Conservation (phyloP, 2,888 invertebrate species). For the Caenorhabditis zanzibari region DNA sequence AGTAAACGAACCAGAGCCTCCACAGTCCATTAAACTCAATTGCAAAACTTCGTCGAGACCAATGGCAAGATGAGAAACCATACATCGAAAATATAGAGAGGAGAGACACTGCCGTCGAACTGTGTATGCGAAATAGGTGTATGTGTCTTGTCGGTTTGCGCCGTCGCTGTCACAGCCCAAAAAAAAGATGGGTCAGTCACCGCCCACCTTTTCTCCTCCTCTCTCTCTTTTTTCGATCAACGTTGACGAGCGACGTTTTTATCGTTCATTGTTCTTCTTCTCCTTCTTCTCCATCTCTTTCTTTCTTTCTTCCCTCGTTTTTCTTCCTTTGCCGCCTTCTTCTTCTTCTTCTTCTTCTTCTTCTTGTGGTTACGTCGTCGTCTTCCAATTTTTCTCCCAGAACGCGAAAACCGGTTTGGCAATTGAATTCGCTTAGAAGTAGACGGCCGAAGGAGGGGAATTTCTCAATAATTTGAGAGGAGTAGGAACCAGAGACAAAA, state of each 20-base stretch:
- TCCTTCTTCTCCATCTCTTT: not conserved
- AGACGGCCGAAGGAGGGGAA: slow-evolving; percentile 23
- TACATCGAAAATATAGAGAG: not conserved
- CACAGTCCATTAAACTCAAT: slow-evolving; percentile 2
- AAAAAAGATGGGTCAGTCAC: slow-evolving; percentile 56
- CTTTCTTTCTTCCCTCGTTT: slow-evolving; percentile 7
- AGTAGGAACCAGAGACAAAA: slow-evolving; percentile 1
- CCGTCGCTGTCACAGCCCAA: slow-evolving; percentile 33
- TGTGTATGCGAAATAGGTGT: slow-evolving; percentile 39
- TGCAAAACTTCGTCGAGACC: slow-evolving; percentile 7
- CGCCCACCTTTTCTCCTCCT: slow-evolving; percentile 3
- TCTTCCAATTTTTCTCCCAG: slow-evolving; percentile 3
- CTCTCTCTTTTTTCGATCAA: slow-evolving; percentile 1
- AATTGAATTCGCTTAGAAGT: slow-evolving; percentile 30
- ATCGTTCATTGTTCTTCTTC: slow-evolving; percentile 58
- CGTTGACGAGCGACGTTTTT: slow-evolving; percentile 35
- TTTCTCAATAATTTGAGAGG: slow-evolving; percentile 50
- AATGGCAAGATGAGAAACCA: slow-evolving; percentile 31
- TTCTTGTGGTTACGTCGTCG: slow-evolving; percentile 16
- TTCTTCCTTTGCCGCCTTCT: not conserved
- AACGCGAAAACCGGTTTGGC: slow-evolving; percentile 46
- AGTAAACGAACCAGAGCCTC: not conserved
- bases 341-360: slow-evolving; percentile 12
- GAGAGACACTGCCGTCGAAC: slow-evolving; percentile 11
- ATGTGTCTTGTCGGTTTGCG: slow-evolving; percentile 27